Conservation (phyloP, 2,888 invertebrate genomes). For the Orthonychiurus folsomi region DNA sequence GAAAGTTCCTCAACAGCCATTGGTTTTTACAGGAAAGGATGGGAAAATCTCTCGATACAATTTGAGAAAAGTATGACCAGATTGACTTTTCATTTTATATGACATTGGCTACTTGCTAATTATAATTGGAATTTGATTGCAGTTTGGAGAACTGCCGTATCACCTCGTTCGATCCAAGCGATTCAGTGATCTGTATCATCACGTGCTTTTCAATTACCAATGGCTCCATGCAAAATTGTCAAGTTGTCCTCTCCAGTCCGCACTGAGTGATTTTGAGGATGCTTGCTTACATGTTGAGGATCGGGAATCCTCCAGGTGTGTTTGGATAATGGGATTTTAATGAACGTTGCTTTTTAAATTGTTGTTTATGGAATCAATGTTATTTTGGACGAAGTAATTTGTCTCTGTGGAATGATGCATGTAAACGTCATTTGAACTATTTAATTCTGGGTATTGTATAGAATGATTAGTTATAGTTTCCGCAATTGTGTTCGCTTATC, state of each 20-base stretch:
- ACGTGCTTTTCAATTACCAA: constrained; percentile 93
- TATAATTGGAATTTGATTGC: constrained; percentile 34
- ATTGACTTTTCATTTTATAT: neutral
- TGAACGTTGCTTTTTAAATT: no score
- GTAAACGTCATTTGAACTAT: neutral
- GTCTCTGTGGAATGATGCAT: neutral
- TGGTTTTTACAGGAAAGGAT: constrained; percentile 83
- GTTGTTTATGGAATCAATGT: no score
- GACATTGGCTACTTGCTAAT: neutral
- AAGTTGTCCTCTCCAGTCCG: constrained; percentile 89
- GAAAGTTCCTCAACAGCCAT: constrained; percentile 88
- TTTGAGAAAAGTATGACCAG: constrained; percentile 66
- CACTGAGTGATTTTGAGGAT: constrained; percentile 92
- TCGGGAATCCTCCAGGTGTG: constrained; percentile 68
- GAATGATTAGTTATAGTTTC: no score
- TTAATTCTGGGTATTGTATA: no score
- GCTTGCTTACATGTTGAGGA: constrained; percentile 70
- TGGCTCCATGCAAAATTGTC: constrained; percentile 94
- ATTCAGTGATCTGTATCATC: constrained; percentile 77
- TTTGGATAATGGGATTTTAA: no score
- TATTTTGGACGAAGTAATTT: neutral
- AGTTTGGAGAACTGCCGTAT: constrained; percentile 92
- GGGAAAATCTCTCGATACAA: constrained; percentile 84
- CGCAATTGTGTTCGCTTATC: neutral
- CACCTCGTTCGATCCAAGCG: constrained; percentile 85